Evolutionary conservation across 2,113 vertebrate species (phyloP), one percentile per base, ranked within the genome.

Genomic region (Raja brachyura): DNA sequence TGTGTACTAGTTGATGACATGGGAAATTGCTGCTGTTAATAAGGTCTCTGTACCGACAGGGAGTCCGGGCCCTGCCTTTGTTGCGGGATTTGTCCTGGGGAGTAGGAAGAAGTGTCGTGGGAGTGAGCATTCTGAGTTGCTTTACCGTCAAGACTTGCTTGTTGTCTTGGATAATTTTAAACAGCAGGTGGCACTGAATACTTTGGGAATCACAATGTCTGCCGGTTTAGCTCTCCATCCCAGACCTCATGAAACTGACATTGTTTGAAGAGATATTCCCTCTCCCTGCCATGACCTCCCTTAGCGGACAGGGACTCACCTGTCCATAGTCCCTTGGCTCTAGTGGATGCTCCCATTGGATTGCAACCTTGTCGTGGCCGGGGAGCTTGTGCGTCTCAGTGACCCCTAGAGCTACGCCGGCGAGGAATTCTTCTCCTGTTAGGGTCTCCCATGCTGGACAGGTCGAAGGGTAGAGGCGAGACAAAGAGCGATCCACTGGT

Each of bases 111-210:
- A 33, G 39, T 81, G 39, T 54, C 39, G 78, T 5, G 22, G 54
- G 22, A 22, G 48, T 16, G 11, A 77, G n/a, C 7, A 48, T 22
- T 10, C 20, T 54, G 16, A 33, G 22, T 18, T 54, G 39, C 25
- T 54, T 9, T 54, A 6, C 39, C 48, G 39, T 31, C 0, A 48
- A 83, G 22, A 83, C n/a, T 7, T 1, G 39, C 18, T 54, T 18
- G 39, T 48, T 56, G 79, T 8, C 25, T 7, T 83, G 0, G 48
- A 83, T 83, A 39, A 56, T 25, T 83, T 56, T 22, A 48, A 83
- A 83, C 79, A 83, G 79, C 48, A 83, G 79, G 22, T 83, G 79
- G 79, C 79, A 83, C 79, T 83, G 4, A 83, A 56, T 56, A 56
- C 79, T 83, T 83, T 83, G 79, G 8, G 56, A 83, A 83, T 25